phyloP scores from a whole-genome alignment of 2,797 vertebrate species.

The Limnodromus scolopaceus region DNA sequence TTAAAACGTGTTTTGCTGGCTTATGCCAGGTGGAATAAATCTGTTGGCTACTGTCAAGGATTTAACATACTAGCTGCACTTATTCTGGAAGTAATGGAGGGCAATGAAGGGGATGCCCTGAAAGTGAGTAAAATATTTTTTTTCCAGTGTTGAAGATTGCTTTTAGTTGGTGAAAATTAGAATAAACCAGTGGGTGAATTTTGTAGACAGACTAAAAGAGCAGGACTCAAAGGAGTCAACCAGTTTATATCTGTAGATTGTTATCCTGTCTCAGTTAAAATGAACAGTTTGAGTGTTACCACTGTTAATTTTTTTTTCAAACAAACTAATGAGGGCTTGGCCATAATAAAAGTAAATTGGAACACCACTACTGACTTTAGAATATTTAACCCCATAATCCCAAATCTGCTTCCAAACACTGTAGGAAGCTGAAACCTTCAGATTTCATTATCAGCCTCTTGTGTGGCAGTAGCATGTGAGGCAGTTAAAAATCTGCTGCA shows the following conservation, averaged over 20 bases:
- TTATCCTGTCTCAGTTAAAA: background rate
- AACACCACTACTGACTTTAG: background rate
- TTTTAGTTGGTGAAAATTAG: background rate
- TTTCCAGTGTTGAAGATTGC: background rate
- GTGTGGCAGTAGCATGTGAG: background rate
- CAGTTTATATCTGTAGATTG: background rate
- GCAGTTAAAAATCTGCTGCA: background rate
- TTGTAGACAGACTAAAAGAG: background rate
- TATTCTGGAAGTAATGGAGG: slow-evolving; percentile 96
- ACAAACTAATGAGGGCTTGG: background rate
- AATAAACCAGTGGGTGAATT: background rate
- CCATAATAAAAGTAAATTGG: background rate
- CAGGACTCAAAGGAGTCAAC: background rate
- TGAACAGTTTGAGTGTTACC: background rate
- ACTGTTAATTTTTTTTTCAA: background rate
- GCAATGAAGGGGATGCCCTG: slow-evolving; percentile 93
- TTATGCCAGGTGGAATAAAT: slow-evolving; percentile 97
- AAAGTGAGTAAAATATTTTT: slow-evolving; percentile 83
- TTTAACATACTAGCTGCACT: slow-evolving; percentile 97
- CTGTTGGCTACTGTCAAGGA: slow-evolving; percentile 96
- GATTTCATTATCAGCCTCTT: background rate
- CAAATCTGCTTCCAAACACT: background rate
- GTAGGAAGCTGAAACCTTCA: background rate
- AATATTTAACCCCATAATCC: background rate
- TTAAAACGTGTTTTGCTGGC: slow-evolving; percentile 94